These are phyloP conservation scores for Euschistus heros DNA, from an alignment of 1,140 invertebrate genomes.

Conservation along the genomic window DNA sequence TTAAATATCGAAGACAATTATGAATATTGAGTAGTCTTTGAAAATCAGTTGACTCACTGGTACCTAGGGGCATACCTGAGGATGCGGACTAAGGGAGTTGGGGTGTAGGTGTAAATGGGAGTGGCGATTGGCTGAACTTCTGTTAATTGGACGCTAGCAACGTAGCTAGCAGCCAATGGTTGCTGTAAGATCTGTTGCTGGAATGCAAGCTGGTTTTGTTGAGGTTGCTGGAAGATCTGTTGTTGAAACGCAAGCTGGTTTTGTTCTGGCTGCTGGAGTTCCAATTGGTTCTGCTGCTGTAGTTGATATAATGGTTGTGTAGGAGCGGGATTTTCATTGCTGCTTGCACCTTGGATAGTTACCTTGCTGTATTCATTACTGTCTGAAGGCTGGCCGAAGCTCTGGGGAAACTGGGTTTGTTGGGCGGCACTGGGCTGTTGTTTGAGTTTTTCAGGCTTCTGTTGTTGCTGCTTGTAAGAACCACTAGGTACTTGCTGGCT, in stretches of 20 bases:
- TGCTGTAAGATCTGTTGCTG: neutral
- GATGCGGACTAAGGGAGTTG: slow-evolving; percentile 27
- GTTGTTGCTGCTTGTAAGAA: neutral
- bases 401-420: neutral
- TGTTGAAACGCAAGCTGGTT: neutral
- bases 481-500: neutral
- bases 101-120: slow-evolving; percentile 30
- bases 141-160: slow-evolving; percentile 30
- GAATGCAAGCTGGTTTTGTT: neutral
- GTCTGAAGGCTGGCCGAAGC: neutral
- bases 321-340: too few relatives aligned
- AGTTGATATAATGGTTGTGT: too few relatives aligned
- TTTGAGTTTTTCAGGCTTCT: neutral
- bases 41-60: neutral
- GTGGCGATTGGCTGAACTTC: slow-evolving; percentile 31
- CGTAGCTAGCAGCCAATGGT: slow-evolving; percentile 3
- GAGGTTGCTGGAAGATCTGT: neutral
- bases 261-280: neutral
- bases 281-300: too few relatives aligned
- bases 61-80: slow-evolving; percentile 20
- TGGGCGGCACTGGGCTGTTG: neutral
- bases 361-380: neutral
- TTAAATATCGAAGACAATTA: too few relatives aligned
- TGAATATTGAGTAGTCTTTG: too few relatives aligned
- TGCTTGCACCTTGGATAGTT: too few relatives aligned